Base-by-base conservation (phyloP, 2,888 invertebrate genomes). In the Hyposoter dolosus region DNA sequence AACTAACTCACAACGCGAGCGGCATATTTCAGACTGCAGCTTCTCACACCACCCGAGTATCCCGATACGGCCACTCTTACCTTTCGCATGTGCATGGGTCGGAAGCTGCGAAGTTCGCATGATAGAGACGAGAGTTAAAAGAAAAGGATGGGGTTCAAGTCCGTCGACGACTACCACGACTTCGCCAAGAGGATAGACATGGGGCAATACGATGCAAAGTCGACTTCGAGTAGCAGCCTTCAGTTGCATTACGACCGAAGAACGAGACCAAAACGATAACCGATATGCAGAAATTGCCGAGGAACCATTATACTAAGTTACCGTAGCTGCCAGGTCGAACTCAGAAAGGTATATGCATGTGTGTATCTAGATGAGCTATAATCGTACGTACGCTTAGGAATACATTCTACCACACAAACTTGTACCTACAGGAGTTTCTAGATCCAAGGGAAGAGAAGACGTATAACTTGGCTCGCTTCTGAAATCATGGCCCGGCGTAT, bases 1-100 rank as follows among this genome's bases (percentile, higher is more conserved):
- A 94, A 94, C 93, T 94, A 94, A 94, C 93, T 93, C 93, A 92
- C 93, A 92, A 91, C 92, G 91, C 91, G 92, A 84, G 76, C 92
- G 92, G 92, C 91, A 93, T 93, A 94, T 92, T 92, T 92, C 91
- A 92, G 88, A 88, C 77, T 87, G 76, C 84, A 66, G 50, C 53
- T 19, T 60, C 79, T 66, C 84, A 75, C 79, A 80, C 60, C 75
- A 81, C 45, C 82, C 71, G 63, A 76, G 81, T 72, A 47, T 74
- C 68, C 75, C 47, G 87, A 85, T 82, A 85, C 82, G 81, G 81
- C 78, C 83, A 79, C 72, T 80, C 68, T 79, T 53, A 56, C 1
- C 45, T 23, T 12, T 65, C 50, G 68, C 63, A 50, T 84, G 72
- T 72, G 78, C 78, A 82, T 65, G 74, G 83, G 53, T 40, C 56